Base-by-base conservation (phyloP, 2,797 vertebrate species). In the Oreortyx pictus region DNA sequence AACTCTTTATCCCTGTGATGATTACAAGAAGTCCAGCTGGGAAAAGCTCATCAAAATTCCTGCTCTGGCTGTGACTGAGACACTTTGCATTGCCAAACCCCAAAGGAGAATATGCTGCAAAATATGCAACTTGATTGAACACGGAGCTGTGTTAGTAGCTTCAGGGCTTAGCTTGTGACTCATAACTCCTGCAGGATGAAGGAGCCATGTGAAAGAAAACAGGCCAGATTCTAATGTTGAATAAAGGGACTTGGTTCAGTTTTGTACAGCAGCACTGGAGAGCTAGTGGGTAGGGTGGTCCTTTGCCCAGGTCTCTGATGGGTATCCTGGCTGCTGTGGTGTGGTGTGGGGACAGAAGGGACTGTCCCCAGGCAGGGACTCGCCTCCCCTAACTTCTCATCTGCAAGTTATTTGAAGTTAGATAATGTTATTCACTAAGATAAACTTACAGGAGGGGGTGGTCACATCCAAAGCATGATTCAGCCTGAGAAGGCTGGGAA, bases 21-120 rank as follows among this genome's bases (percentile, higher is more conserved):
- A 92, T 93, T 96, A 95, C 88, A 86, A 68, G 93, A 86, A 92
- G 49, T 88, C 94, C 96, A 93, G 85, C 92, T 94, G 91, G 80
- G 86, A 86, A 93, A 86, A 90, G 88, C 94, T 96, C 80, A 84
- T 86, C 65, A 11, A 81, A 79, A 95, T 97, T 95, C 90, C 87
- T 67, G 0, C 56, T 83, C 86, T 84, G 89, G 74, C 78, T 68
- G 81, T 0, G 0, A 23, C 0, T 2, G 64, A 78, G 82, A 77
- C 1, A 0, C 46, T 82, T 68, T 7, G 0, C 41, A 77, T 92
- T 91, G 77, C 87, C 82, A 82, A 77, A 65, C 54, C 64, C 88
- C 2, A 57, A 62, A 50, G 46, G 77, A 88, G 37, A 73, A 76
- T 29, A 35, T 2, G 23, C 67, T 60, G 84, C 60, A 88, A 86